Conservation (phyloP, 2,113 vertebrate species). For the Pangasianodon hypophthalmus region DNA sequence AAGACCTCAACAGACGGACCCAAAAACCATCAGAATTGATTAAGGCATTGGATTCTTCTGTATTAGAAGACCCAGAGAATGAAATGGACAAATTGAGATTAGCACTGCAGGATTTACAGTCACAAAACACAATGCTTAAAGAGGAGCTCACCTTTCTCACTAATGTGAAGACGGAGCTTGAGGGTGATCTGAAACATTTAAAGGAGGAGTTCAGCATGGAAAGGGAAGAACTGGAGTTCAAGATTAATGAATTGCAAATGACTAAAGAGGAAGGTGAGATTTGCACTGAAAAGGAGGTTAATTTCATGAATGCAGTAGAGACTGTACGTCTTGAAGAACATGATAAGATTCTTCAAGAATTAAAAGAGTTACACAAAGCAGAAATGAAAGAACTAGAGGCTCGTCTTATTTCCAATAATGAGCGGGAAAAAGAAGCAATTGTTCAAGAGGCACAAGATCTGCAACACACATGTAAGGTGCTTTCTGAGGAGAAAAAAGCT, state of each 20-base stretch:
- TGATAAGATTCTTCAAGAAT: slow-evolving; percentile 63
- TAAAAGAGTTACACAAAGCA: slow-evolving; percentile 70
- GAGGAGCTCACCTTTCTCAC: slow-evolving; percentile 89
- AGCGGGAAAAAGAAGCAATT: slow-evolving; percentile 72
- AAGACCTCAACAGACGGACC: slow-evolving; percentile 64
- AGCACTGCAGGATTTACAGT: slow-evolving; percentile 81
- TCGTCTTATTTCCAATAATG: slow-evolving; percentile 63
- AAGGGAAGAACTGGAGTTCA: slow-evolving; percentile 93
- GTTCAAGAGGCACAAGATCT: slow-evolving; percentile 74
- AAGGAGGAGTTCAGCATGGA: slow-evolving; percentile 90
- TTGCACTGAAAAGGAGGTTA: slow-evolving; percentile 72
- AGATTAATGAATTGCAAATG: slow-evolving; percentile 92
- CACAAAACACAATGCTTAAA: slow-evolving; percentile 86
- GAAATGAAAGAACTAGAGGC: slow-evolving; percentile 72
- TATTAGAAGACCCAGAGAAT: slow-evolving; percentile 56
- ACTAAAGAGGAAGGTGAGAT: slow-evolving; percentile 78
- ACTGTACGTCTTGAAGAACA: slow-evolving; percentile 59
- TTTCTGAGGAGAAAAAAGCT: slow-evolving; percentile 81
- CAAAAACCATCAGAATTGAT: slow-evolving; percentile 21
- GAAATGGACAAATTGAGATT: slow-evolving; percentile 73
- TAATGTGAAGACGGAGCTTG: slow-evolving; percentile 88
- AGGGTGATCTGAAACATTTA: slow-evolving; percentile 81
- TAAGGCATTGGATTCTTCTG: not conserved
- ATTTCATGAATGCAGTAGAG: slow-evolving; percentile 59
- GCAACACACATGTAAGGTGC: slow-evolving; percentile 74